Evolutionary conservation across 2,797 vertebrate genomes (phyloP), one percentile per base, ranked within the genome.

Genomic region (Etheostoma nigrum): DNA sequence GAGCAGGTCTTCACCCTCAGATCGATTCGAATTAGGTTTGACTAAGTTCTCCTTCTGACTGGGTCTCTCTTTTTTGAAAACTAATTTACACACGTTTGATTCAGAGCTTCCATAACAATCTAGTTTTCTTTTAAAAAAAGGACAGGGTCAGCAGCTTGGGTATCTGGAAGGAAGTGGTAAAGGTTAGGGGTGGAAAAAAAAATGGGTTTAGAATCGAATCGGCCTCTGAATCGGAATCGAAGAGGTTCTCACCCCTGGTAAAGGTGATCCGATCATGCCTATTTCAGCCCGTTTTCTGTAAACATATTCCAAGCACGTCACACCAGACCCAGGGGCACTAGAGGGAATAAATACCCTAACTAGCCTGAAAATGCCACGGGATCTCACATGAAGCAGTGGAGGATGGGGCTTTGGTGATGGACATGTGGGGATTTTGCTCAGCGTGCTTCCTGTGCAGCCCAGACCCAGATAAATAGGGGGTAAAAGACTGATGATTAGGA

Each of bases 401-500:
- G 27, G 21, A 52, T 59, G 4, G 15, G 7, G 27, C 25, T 21
- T 6, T 8, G 16, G 44, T 67, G 18, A 55, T 18, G 30, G 30
- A 73, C 21, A 63, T 45, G 10, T 60, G n/a, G 60, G 18, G 14
- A 57, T 13, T 60, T 67, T 55, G 21, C 21, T 42, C 19, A 47
- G 33, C 54, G 36, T 48, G 25, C 45, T 57, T 60, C 27, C 19
- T 48, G 13, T 54, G 25, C 21, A 36, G 55, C 15, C 64, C 27
- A 67, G 16, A 49, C 25, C 6, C 15, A 52, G 5, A 70, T 49
- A 78, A 67, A 61, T 55, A 19, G 21, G 48, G 64, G 48, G 36
- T 67, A 83, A 76, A 58, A 30, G 62, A 70, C n/a, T 51, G 23
- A 45, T 69, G 36, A 70, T 83, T 62, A 58, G 5, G 19, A 16